A percentile compares a stretch with the other conserved stretches of the same genome.
Evolutionary conservation across 2,888 invertebrate species (phyloP).

Genomic region (Eupsilia transversa): DNA sequence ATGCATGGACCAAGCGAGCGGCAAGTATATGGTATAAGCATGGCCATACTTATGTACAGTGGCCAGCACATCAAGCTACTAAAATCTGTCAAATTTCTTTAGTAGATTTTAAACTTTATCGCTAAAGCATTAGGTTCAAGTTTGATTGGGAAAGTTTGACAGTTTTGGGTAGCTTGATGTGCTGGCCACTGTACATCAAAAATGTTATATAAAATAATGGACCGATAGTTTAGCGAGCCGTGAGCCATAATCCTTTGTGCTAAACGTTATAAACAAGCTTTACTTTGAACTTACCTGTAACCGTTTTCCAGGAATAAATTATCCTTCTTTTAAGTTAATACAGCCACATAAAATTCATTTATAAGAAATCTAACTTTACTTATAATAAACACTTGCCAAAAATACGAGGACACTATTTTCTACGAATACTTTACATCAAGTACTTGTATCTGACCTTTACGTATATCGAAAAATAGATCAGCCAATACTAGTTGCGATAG

Average conservation of each 20-base stretch:
- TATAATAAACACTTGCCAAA: conserved; percentile 21
- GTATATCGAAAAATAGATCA: conserved; percentile 47
- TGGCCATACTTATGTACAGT: no score
- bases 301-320: background rate
- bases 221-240: background rate
- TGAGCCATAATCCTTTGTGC: background rate
- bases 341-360: background rate
- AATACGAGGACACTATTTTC: conserved; percentile 25
- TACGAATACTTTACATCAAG: conserved; percentile 23
- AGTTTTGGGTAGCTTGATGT: no score
- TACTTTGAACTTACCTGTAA: conserved; percentile 11
- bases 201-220: background rate
- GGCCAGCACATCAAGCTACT: no score
- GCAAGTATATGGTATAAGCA: no score
- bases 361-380: background rate
- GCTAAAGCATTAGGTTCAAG: no score
- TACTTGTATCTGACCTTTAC: conserved; percentile 57
- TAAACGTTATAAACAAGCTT: background rate
- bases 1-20: background rate
- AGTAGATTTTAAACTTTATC: no score
- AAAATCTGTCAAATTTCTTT: no score
- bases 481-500: conserved; percentile 47
- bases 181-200: no score
- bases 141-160: no score
- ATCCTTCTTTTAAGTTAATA: background rate